Base-by-base conservation (phyloP, 1,140 invertebrate genomes). In the Macrotrachela quadricornifera region DNA sequence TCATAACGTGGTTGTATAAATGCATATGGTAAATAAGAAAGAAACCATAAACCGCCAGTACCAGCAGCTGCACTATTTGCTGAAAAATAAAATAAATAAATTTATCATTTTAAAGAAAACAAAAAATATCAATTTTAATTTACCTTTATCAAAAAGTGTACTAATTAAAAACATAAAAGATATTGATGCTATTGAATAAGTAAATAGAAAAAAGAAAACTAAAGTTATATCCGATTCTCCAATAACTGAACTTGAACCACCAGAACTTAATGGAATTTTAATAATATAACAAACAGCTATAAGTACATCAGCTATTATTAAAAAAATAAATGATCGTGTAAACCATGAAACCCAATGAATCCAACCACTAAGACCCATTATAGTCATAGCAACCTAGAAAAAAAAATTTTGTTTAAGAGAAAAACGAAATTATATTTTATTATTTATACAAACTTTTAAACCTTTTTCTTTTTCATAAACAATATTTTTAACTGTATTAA, bases 301-400 rank as follows among this genome's bases (percentile, higher is more conserved):
- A 13, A 78, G 62, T 10, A 70, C 56, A 6, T 74, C 65, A 1
- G 72, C 76, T 51, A 82, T 72, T 1, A 78, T 56, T 1, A 83
- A 66, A 60, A 82, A 79, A 2, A 79, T 65, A 58, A 83, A 79
- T 49, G 78, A 77, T 60, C 83, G 81, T 17, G 79, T 66, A 62
- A 83, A 85, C 81, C 83, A 85, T 1, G 82, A 80, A 3, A 75
- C 63, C 81, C 82, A 85, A 60, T 86, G 82, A 18, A 85, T 59
- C 79, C 80, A 84, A 57, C 77, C 80, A 15, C 76, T 74, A 12
- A 86, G 64, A 3, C 83, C 83, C 82, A 85, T 85, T 63, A 84
- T 81, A 64, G 81, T 83, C 82, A 85, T 84, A 0, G 80, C 79
- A 74, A 84, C 82, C 79, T 30, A 30, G 8, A 30, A 30, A 4